Evolutionary conservation across 1,140 invertebrate genomes (phyloP).

Genomic region (Neuroterus valhalla): DNA sequence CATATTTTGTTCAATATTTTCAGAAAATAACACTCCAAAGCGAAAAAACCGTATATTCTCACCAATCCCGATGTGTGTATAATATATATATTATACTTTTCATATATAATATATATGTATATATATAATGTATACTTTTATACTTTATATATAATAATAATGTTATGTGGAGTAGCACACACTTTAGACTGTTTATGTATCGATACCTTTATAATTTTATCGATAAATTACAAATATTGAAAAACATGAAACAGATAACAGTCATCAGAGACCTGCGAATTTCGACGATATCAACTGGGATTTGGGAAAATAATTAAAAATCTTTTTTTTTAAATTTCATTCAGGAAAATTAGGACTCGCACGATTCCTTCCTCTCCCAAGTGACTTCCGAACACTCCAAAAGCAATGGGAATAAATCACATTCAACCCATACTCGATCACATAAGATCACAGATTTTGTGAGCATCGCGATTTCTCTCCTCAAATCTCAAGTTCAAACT

Average conservation of each 20-base stretch:
- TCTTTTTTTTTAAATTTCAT: not conserved
- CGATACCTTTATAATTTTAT: constrained; percentile 74
- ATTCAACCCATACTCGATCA: constrained; percentile 30
- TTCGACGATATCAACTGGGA: constrained; percentile 37
- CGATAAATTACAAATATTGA: constrained; percentile 76
- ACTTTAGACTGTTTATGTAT: constrained; percentile 75
- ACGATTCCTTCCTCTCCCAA: not conserved
- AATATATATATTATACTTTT: constrained; percentile 72
- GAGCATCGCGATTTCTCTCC: constrained; percentile 12
- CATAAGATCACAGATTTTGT: constrained; percentile 36
- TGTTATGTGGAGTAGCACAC: constrained; percentile 75
- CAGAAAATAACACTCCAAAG: constrained; percentile 77
- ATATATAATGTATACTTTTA: constrained; percentile 73
- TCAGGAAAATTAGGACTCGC: not conserved
- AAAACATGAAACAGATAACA: constrained; percentile 75
- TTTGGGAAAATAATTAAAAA: not conserved
- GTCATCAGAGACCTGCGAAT: constrained; percentile 62
- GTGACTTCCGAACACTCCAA: not conserved
- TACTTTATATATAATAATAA: constrained; percentile 73
- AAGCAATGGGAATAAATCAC: constrained; percentile 19
- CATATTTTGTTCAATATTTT: constrained; percentile 77
- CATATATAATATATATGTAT: constrained; percentile 73
- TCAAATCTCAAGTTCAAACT: constrained; percentile 13
- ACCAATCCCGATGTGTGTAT: constrained; percentile 73
- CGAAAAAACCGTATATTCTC: constrained; percentile 75